Conservation (phyloP, 1,140 invertebrate genomes). For the Drosophila kohkoa region DNA sequence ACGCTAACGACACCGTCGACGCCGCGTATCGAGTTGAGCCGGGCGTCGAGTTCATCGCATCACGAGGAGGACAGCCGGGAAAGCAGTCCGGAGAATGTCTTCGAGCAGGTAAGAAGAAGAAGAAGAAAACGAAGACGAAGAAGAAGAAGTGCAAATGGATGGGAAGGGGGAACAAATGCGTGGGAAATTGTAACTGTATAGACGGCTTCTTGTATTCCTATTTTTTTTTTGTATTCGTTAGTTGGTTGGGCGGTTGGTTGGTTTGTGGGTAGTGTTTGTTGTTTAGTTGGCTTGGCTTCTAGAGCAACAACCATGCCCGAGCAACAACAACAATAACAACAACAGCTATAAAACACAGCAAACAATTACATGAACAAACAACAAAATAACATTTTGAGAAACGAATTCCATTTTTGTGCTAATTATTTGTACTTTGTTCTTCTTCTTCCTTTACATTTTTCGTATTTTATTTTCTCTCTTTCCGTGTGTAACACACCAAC, state of each 20-base stretch:
- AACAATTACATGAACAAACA: slow-evolving; percentile 1
- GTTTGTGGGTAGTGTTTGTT: slow-evolving; percentile 5
- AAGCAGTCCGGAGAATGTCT: slow-evolving; percentile 88
- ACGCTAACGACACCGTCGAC: slow-evolving; percentile 89
- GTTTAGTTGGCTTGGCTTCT: slow-evolving; percentile 41
- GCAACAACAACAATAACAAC: slow-evolving; percentile 2
- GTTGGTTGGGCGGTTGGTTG: too few relatives aligned
- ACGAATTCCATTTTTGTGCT: slow-evolving; percentile 49
- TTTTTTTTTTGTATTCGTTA: neutral
- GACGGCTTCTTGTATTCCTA: neutral
- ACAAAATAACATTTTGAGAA: slow-evolving; percentile 23
- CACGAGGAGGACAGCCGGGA: slow-evolving; percentile 92
- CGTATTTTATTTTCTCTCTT: slow-evolving; percentile 31
- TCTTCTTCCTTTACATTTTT: slow-evolving; percentile 42
- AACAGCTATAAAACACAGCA: neutral
- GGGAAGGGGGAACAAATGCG: neutral
- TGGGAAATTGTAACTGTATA: neutral
- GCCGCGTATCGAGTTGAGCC: slow-evolving; percentile 94
- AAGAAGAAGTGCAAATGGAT: neutral
- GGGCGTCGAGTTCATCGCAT: slow-evolving; percentile 93
- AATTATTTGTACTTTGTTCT: slow-evolving; percentile 70
- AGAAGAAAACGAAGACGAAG: too few relatives aligned
- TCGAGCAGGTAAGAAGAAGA: slow-evolving; percentile 79
- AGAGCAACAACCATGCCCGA: slow-evolving; percentile 28
- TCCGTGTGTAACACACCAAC: slow-evolving; percentile 4